phyloP scores from a whole-genome alignment of 2,113 vertebrate species.

The Orcinus orca region DNA sequence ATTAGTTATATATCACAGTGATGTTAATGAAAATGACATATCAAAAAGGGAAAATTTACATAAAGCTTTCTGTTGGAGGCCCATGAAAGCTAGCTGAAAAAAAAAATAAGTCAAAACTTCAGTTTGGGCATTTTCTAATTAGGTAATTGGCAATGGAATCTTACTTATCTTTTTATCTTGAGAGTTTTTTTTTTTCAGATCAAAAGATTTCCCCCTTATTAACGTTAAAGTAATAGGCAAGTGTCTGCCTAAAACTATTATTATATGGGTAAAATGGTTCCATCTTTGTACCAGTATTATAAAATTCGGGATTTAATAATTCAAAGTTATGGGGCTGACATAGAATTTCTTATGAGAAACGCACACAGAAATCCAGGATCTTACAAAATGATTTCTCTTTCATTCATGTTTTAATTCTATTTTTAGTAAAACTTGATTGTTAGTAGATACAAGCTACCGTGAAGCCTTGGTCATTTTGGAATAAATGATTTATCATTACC shows the following conservation, averaged over 20 bases:
- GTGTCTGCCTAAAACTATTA: background rate
- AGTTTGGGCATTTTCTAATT: slow-evolving; percentile 19
- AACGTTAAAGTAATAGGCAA: slow-evolving; percentile 24
- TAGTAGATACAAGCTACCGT: background rate
- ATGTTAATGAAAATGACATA: slow-evolving; percentile 7
- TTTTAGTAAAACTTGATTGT: slow-evolving; percentile 34
- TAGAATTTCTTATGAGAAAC: slow-evolving; percentile 40
- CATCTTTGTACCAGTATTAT: background rate
- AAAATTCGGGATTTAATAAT: slow-evolving; percentile 51
- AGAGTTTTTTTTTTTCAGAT: background rate
- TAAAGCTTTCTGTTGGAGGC: background rate
- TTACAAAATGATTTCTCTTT: slow-evolving; percentile 45
- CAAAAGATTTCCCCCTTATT: slow-evolving; percentile 18
- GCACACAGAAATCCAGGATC: background rate
- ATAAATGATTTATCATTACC: background rate
- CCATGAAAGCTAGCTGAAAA: background rate
- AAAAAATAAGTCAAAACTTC: background rate
- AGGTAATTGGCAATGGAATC: background rate
- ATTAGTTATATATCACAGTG: background rate
- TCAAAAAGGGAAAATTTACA: background rate
- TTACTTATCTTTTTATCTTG: slow-evolving; percentile 28
- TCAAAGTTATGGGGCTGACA: background rate
- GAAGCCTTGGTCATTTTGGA: background rate
- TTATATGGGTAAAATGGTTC: slow-evolving; percentile 41
- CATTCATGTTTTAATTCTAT: slow-evolving; percentile 13